Evolutionary conservation across 1,140 invertebrate genomes (phyloP).

Genomic region (Saccostrea cuccullata): DNA sequence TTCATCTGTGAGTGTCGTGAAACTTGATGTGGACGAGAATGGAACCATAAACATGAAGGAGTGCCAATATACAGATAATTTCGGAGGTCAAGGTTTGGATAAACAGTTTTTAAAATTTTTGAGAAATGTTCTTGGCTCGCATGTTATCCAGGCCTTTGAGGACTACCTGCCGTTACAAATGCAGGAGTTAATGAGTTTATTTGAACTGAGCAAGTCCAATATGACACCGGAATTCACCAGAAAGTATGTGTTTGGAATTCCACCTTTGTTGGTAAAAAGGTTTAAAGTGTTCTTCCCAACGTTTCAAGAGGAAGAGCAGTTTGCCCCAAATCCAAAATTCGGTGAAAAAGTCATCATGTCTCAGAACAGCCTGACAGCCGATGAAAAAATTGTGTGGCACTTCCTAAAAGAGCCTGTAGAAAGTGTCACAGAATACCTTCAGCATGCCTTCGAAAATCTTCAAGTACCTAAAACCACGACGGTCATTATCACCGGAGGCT

Average conservation of each 20-base stretch:
- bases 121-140: not conserved
- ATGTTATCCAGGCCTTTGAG: not conserved
- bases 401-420: not conserved
- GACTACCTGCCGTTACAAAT: not conserved
- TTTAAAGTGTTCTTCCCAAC: not conserved
- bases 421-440: not conserved
- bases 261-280: not conserved
- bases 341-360: conserved; percentile 3
- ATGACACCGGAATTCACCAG: not conserved
- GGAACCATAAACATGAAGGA: not conserved
- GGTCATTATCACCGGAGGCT: not conserved
- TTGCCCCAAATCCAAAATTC: not conserved
- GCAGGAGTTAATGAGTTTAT: conserved; percentile 8
- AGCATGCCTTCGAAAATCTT: not conserved
- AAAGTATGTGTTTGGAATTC: conserved; percentile 16
- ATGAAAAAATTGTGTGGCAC: not conserved
- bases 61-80: not conserved
- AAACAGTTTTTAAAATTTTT: not conserved
- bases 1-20: not conserved
- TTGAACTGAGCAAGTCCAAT: conserved; percentile 12
- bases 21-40: not conserved
- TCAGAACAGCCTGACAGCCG: not conserved
- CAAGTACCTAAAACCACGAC: not conserved
- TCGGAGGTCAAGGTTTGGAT: not conserved
- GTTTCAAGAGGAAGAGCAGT: not conserved